These are phyloP conservation scores for Drosophila paramelanica DNA, from an alignment of 2,888 invertebrate genomes.

Conservation along the genomic window DNA sequence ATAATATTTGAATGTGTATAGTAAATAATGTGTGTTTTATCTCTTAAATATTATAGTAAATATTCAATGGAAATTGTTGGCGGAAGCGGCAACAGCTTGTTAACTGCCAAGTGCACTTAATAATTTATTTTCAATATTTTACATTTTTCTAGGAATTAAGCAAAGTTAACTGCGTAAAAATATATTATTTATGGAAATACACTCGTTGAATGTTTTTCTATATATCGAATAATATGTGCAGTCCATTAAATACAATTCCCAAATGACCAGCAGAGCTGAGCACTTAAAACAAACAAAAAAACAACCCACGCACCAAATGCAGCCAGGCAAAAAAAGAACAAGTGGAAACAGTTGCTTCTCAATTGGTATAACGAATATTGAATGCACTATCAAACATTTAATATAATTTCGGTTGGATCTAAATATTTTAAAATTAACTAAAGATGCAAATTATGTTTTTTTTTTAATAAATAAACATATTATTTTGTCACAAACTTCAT, in stretches of 20 bases:
- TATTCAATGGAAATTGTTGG: conserved; percentile 5
- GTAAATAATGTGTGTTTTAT: conserved; percentile 3
- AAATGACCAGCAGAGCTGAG: not conserved
- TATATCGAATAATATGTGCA: not conserved
- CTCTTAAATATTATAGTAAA: not conserved
- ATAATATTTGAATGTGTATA: not conserved
- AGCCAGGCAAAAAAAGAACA: not conserved
- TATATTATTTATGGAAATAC: conserved; percentile 21
- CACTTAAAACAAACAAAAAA: conserved; percentile 1
- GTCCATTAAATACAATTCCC: conserved; percentile 7
- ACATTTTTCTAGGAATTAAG: conserved; percentile 12
- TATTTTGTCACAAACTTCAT: not conserved
- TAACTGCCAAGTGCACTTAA: conserved; percentile 15
- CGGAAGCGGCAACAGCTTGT: conserved; percentile 39
- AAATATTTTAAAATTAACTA: no score
- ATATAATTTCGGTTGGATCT: no score
- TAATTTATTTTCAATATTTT: not conserved
- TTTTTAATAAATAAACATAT: no score
- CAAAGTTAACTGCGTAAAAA: conserved; percentile 7
- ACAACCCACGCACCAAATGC: conserved; percentile 4
- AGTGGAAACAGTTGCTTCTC: no score
- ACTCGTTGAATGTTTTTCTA: not conserved
- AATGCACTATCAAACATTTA: no score
- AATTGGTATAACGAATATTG: not conserved
- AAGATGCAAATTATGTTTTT: no score